A percentile compares a stretch with the other conserved stretches of the same genome.
Conservation (phyloP, 2,797 vertebrate genomes). For the Eulemur albifrons region DNA sequence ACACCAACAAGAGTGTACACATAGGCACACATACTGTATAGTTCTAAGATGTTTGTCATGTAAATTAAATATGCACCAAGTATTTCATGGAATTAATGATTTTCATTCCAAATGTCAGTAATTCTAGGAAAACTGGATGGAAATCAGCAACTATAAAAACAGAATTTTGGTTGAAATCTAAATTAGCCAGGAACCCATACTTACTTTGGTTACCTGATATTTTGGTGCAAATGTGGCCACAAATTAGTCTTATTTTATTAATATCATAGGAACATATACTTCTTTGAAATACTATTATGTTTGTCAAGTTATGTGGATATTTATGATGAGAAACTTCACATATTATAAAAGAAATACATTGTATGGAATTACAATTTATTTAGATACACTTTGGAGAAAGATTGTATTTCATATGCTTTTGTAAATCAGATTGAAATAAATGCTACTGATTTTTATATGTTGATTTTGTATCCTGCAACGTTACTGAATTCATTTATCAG, state of each 20-base stretch:
- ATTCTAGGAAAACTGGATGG: background rate
- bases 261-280: background rate
- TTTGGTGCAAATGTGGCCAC: background rate
- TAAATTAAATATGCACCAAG: background rate
- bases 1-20: background rate
- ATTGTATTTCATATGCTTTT: background rate
- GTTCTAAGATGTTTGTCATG: background rate
- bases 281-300: background rate
- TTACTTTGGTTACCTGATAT: background rate
- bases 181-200: background rate
- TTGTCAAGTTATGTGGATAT: background rate
- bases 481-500: background rate
- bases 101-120: constrained; percentile 14
- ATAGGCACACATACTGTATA: background rate
- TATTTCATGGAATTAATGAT: background rate
- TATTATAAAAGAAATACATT: background rate
- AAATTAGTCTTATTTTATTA: background rate
- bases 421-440: background rate
- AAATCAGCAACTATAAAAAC: background rate
- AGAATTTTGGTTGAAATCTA: background rate
- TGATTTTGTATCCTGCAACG: background rate
- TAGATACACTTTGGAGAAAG: background rate
- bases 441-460: background rate
- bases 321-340: background rate
- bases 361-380: background rate